Conservation (phyloP, 2,113 vertebrate genomes). For the Erythrolamprus reginae region DNA sequence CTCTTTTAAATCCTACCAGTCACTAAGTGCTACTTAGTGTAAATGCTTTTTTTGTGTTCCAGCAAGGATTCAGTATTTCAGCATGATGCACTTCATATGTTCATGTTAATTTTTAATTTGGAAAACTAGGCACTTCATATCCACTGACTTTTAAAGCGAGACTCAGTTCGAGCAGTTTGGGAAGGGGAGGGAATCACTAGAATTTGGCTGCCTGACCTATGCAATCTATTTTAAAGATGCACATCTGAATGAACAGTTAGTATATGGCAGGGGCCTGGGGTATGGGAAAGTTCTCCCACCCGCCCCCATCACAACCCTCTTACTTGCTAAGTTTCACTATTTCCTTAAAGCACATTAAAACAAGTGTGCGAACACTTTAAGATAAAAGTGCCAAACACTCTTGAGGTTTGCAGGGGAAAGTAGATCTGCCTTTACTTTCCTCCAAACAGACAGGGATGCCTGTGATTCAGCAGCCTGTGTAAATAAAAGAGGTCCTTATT, state of each 20-base stretch:
- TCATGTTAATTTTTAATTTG: constrained; percentile 73
- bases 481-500: constrained; percentile 99
- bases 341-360: constrained; percentile 85
- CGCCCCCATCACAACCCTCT: constrained; percentile 41
- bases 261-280: constrained; percentile 38
- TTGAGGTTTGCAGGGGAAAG: constrained; percentile 77
- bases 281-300: constrained; percentile 50
- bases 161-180: constrained; percentile 42
- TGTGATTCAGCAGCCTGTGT: constrained; percentile 97
- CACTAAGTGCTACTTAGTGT: constrained; percentile 65
- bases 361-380: constrained; percentile 95
- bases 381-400: constrained; percentile 86
- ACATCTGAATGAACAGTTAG: constrained; percentile 68
- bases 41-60: constrained; percentile 68
- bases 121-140: constrained; percentile 68
- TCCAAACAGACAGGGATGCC: constrained; percentile 97
- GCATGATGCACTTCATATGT: constrained; percentile 66
- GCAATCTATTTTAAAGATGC: constrained; percentile 75
- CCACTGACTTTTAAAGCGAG: constrained; percentile 49
- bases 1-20: constrained; percentile 30
- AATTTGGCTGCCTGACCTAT: constrained; percentile 53
- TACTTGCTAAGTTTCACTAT: constrained; percentile 75
- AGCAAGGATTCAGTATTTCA: constrained; percentile 63
- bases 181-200: constrained; percentile 41
- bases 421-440: constrained; percentile 82